Base-by-base conservation (phyloP, 2,888 invertebrate species). In the Allophyes oxyacanthae region DNA sequence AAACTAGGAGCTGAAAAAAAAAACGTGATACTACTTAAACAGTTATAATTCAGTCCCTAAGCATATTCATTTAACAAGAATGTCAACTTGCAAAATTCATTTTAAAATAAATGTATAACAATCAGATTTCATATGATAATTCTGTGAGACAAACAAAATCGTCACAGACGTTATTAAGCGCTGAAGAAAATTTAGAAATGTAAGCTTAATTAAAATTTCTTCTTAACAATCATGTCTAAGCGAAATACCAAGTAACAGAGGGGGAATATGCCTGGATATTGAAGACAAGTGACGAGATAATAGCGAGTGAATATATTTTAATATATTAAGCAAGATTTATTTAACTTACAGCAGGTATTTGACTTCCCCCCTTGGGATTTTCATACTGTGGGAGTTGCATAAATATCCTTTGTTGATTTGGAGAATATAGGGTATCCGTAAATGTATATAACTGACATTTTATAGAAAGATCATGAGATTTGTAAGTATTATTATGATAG, bases 161-260 rank as follows among this genome's bases (percentile, higher is more conserved):
- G 74, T 72, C 71, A 71, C 74, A 56, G 61, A 43, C 69, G 51
- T 43, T 72, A 69, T 69, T 69, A 69, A 58, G 46, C 38, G 45
- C 44, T 55, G 44, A 63, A 62, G 59, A 73, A 78, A 83, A 83
- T 84, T 83, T 80, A 78, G 82, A 85, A 86, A 85, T 86, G 86
- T 86, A 85, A 88, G 90, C 89, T 89, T 90, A 89, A 91, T 91
- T 91, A 89, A 86, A 89, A 89, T 87, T 83, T 85, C 86, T 85
- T 78, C 84, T 81, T 85, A 87, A 90, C 87, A 88, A 90, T 87
- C 84, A 83, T 85, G 85, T 86, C 82, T 84, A 77, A 85, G 84
- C 83, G 80, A 87, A 89, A 85, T 75, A 86, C 85, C 75, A 78
- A 84, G 81, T 80, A 84, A 85, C 81, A 73, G 82, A 85, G 88